Evolutionary conservation across 2,888 invertebrate genomes (phyloP), one percentile per base, ranked within the genome.

Genomic region (Pardosa pseudoannulata): DNA sequence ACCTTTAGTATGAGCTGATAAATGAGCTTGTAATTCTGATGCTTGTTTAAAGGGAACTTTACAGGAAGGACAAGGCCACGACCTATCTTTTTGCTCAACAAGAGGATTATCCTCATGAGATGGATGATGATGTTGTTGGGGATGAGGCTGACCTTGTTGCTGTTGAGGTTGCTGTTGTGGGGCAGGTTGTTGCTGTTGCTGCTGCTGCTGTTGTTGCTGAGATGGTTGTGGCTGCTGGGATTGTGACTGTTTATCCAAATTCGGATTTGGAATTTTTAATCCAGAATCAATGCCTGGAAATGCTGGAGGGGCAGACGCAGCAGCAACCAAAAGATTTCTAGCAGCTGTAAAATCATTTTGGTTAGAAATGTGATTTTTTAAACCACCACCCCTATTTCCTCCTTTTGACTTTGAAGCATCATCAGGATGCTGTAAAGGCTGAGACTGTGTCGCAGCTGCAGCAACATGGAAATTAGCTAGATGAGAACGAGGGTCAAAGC

Each of bases 61-160:
- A 76, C 90, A 90, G n/a, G 89, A 88, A 9, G 90, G 90, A 81
- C 90, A 90, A 46, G 89, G 89, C 90, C 90, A 90, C 27, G 85
- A 74, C 1, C 80, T 75, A 13, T 82, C 86, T 28, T 86, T 79
- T 27, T 23, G 46, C 0, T 36, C 36, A n/a, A 46, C 46, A 16
- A 70, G 70, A 31, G 56, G 23, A 16, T 75, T 68, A 0, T 75
- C 71, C 2, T 81, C 72, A 28, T 68, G 76, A n/a, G 80, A 71
- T 67, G 65, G 74, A 19, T 72, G 79, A 19, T 75, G 74, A 23
- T 74, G 79, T 50, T 70, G 70, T 0, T 6, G 70, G 13, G 39
- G 70, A 27, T 9, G 70, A 27, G 19, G 70, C 23, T 31, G 19
- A 5, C 74, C 72, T 7, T 80, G 79, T 27, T 71, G 85, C 67